Evolutionary conservation across 2,797 vertebrate genomes (phyloP), one percentile per base, ranked within the genome.

Genomic region (Borostomias antarcticus): DNA sequence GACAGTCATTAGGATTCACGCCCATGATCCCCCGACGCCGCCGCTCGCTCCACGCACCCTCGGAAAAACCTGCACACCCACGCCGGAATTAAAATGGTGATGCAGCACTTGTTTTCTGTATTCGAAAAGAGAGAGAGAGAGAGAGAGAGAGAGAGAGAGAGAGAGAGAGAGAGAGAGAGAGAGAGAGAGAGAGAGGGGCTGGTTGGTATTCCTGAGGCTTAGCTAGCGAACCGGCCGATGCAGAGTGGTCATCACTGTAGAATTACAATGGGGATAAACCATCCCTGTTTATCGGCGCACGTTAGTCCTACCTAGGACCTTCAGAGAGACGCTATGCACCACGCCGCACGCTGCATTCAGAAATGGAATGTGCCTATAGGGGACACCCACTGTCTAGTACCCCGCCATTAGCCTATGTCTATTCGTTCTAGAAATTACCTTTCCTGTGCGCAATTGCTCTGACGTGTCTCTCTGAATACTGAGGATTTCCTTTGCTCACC

Each of bases 191-290:
- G 56, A n/a, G 11, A 5, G 4, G 74, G 75, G 78, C 78, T 88
- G 85, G 83, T 90, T 89, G 80, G 73, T 89, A 89, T 89, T 89
- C 87, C 75, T 79, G 68, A 81, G 85, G 81, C 79, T 85, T 84
- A 76, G 74, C 82, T 74, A 62, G 58, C 69, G 81, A 86, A 82
- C 84, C 82, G 79, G 79, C 76, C 85, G 82, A 79, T 82, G 84
- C 83, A 85, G 79, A 84, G 81, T 87, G 85, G 86, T 88, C 88
- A 87, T 82, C 78, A 81, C 82, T 58, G 53, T 83, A 74, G 83
- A 88, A 90, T 90, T 85, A 88, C 81, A 90, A 88, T 88, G 72
- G 69, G 69, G 58, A 75, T 68, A 66, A 68, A 80, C 64, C 35
- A 17, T 64, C 79, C 68, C 35, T 58, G 65, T 68, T 26, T 80